Percentiles rank a stretch among this genome's conserved stretches.
These are phyloP conservation scores for Crocidura indochinensis DNA, from an alignment of 2,797 vertebrate genomes.

Conservation along the genomic window DNA sequence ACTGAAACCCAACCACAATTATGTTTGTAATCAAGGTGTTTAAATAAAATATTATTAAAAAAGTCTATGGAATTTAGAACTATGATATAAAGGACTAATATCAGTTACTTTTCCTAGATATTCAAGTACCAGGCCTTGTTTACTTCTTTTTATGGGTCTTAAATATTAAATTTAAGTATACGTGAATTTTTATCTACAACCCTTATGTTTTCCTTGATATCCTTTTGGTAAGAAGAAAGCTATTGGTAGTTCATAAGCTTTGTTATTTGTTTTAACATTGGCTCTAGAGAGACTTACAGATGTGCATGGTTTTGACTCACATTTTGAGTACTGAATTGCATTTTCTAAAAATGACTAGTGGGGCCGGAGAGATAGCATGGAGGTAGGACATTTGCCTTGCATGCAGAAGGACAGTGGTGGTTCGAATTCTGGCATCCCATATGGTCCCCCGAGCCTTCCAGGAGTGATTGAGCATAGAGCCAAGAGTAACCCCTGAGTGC, in stretches of 20 bases:
- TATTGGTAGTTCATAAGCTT: constrained; percentile 33
- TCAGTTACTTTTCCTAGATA: constrained; percentile 25
- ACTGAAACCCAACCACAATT: too few species aligned
- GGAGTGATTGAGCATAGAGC: too few species aligned
- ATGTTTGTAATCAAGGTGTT: too few species aligned
- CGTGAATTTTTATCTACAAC: constrained; percentile 10
- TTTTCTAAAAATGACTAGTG: constrained; percentile 65
- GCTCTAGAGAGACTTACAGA: constrained; percentile 31
- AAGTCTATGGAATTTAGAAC: constrained; percentile 29
- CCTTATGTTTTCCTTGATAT: constrained; percentile 31
- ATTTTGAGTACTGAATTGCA: constrained; percentile 59
- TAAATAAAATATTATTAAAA: too few species aligned
- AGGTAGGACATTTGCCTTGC: too few species aligned
- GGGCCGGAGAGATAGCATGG: too few species aligned
- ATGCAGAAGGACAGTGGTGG: too few species aligned
- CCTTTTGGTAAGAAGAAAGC: constrained; percentile 2
- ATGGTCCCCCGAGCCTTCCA: too few species aligned
- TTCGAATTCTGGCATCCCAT: too few species aligned
- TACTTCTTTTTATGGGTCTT: background rate
- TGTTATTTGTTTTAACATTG: background rate
- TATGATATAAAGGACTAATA: constrained; percentile 5
- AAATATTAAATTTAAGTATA: background rate
- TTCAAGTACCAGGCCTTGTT: background rate
- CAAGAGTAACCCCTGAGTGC: too few species aligned
- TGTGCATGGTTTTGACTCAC: background rate